phyloP scores from a whole-genome alignment of 2,113 vertebrate genomes.

The Epinephelus lanceolatus region DNA sequence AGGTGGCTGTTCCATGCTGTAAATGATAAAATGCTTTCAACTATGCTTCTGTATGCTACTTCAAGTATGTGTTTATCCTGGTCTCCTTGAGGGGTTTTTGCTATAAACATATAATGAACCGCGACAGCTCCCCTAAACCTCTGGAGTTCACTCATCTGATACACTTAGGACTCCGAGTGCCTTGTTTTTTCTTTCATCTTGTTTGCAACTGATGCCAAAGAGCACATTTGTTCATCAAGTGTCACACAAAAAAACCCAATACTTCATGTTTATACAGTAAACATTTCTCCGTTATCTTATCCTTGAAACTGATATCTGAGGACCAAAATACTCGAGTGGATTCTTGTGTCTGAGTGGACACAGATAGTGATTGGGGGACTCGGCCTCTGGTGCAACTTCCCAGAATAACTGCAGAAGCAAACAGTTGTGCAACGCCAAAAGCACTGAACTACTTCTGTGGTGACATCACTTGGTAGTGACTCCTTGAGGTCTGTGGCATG shows the following conservation, averaged over 20 bases:
- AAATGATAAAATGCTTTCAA: no score
- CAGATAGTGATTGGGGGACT: neutral
- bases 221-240: neutral
- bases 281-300: neutral
- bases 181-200: neutral
- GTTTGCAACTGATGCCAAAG: neutral
- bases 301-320: slow-evolving; percentile 39
- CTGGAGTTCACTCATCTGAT: neutral
- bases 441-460: slow-evolving; percentile 17
- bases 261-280: neutral
- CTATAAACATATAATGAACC: no score
- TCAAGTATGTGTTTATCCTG: no score
- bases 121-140: slow-evolving; percentile 23
- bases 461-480: slow-evolving; percentile 58
- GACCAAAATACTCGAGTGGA: slow-evolving; percentile 26
- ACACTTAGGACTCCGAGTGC: neutral
- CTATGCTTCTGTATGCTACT: no score
- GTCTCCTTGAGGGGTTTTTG: no score
- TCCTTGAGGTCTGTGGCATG: slow-evolving; percentile 33
- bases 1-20: no score
- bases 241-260: neutral
- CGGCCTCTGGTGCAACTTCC: neutral
- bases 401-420: slow-evolving; percentile 46
- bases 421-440: slow-evolving; percentile 25
- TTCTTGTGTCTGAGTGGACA: slow-evolving; percentile 44